Evolutionary conservation across 2,113 vertebrate species (phyloP).

Genomic region (Tyrannus savana): DNA sequence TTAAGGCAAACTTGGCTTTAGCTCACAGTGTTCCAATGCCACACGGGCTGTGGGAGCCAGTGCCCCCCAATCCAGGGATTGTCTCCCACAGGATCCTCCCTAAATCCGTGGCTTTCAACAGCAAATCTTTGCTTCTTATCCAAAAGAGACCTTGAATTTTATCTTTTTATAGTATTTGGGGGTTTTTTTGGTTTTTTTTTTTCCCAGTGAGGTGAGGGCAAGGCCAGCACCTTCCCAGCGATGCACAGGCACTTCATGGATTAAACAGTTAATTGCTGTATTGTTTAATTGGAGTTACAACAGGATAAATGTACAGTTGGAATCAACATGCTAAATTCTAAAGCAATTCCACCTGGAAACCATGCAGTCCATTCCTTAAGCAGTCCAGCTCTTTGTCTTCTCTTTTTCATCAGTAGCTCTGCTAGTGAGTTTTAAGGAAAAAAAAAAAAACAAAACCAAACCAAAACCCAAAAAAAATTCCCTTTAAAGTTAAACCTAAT

Average conservation of each 20-base stretch:
- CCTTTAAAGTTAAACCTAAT: slow-evolving; percentile 69
- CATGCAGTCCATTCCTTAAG: neutral
- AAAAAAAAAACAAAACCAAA: neutral
- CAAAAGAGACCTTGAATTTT: neutral
- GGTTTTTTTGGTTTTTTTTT: neutral
- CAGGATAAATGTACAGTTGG: slow-evolving; percentile 65
- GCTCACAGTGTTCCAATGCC: fast-evolving
- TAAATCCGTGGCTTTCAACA: neutral
- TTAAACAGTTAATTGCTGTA: slow-evolving; percentile 39
- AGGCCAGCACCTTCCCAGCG: neutral
- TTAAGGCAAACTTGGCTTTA: neutral
- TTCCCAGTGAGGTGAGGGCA: neutral
- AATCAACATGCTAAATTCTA: slow-evolving; percentile 71
- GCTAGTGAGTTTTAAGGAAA: slow-evolving; percentile 46
- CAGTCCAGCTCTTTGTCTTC: neutral
- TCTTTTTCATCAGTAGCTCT: slow-evolving; percentile 57
- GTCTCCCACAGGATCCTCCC: fast-evolving
- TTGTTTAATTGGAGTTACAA: slow-evolving; percentile 79
- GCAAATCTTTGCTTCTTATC: neutral
- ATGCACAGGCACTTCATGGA: neutral
- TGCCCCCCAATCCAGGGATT: fast-evolving
- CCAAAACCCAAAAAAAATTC: slow-evolving; percentile 25
- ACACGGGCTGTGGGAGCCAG: neutral
- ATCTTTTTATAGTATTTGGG: fast-evolving
- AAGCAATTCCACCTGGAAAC: slow-evolving; percentile 12